These are phyloP conservation scores for Paragorgia papillata DNA, from an alignment of 92 coral and sea anemone species.

Conservation along the genomic window DNA sequence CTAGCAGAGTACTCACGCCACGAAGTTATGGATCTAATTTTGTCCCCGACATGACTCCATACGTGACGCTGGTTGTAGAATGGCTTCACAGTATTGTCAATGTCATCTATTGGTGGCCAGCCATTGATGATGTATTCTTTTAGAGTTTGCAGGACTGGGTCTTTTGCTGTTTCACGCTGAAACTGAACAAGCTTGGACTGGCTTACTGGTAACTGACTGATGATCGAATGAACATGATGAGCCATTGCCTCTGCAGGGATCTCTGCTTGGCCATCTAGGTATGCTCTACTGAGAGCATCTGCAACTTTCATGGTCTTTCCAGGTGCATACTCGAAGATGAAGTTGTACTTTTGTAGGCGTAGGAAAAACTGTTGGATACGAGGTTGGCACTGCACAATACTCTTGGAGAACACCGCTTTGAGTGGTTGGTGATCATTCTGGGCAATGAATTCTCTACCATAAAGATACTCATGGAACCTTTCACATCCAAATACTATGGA, in stretches of 20 bases:
- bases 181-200: not conserved
- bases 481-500: slow-evolving; percentile 16
- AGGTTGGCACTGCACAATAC: slow-evolving; percentile 16
- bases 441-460: slow-evolving; percentile 7
- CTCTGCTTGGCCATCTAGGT: not conserved
- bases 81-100: too few species aligned
- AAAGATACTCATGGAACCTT: slow-evolving; percentile 1
- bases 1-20: too few species aligned
- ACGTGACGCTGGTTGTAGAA: not conserved
- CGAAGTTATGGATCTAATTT: too few species aligned
- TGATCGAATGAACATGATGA: too few species aligned
- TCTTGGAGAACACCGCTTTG: not conserved
- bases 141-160: slow-evolving; percentile 6
- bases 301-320: slow-evolving; percentile 21
- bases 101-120: too few species aligned
- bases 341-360: slow-evolving; percentile 18
- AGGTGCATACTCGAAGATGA: not conserved
- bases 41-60: too few species aligned
- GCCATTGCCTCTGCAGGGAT: too few species aligned
- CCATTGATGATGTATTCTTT: too few species aligned
- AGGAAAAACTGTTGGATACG: slow-evolving; percentile 8
- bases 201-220: slow-evolving; percentile 37
- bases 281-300: not conserved
- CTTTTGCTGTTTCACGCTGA: slow-evolving; percentile 22
- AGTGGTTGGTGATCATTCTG: not conserved